Base-by-base conservation (phyloP, 1,140 invertebrate species). In the Hormaphis cornu region DNA sequence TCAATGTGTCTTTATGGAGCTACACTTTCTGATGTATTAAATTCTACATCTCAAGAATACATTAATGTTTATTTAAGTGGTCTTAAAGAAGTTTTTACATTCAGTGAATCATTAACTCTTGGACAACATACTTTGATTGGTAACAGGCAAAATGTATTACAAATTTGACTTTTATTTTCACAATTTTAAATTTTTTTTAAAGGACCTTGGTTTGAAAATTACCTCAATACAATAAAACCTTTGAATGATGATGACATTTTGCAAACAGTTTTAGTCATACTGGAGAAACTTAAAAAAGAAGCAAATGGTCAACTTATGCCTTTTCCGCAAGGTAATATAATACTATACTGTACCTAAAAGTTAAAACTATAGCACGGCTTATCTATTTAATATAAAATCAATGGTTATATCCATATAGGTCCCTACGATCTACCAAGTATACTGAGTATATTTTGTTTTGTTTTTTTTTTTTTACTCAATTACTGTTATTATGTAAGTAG, bases 141-240 rank as follows among this genome's bases (percentile, higher is more conserved):
- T 66, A 66, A 66, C 2, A 22, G 42, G 18, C 28, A 61, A 12
- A 20, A 5, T 33, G 12, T 4, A 33, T 1, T 12, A 40, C 1
- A 9, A 37, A 37, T 1, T n/a, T 8, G 1, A 42, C 14, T 40
- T 40, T 10, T n/a, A 16, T 37, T 24, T 22, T 8, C 8, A 56
- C 2, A 35, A 18, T 24, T n/a, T n/a, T n/a, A n/a, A 58, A 40
- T 40, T 58, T 3, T 46, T 33, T 33, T 50, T 66, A 4, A 30
- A 66, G 61, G 61, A 10, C 14, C 61, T 20, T 66, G 61, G 61
- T 22, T 66, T 48, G 61, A 33, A 66, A 46, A 66, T 48, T 66
- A 66, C 24, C 44, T 66, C 22, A 50, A 26, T 35, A 35, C 28
- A 50, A 50, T 66, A 14, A 30, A 66, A 10, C 44, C 61, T 35